phyloP scores from a whole-genome alignment of 2,888 invertebrate species.

The Acronicta alni region DNA sequence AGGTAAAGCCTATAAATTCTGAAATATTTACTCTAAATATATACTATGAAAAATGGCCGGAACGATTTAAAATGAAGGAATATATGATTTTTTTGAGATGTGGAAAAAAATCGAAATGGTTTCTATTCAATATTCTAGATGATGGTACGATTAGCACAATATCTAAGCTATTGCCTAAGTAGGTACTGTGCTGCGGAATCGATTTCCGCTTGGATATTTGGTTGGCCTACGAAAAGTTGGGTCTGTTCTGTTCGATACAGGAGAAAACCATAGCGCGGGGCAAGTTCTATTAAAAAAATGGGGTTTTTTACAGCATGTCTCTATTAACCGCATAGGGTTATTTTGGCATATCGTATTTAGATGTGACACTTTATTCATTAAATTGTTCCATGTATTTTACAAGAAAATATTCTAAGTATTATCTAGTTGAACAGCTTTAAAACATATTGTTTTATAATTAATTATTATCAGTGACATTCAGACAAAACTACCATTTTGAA shows the following conservation, averaged over 20 bases:
- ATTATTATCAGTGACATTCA: conserved; percentile 54
- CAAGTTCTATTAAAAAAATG: too few species aligned
- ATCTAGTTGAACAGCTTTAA: conserved; percentile 46
- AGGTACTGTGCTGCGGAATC: not conserved
- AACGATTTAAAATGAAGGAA: conserved; percentile 78
- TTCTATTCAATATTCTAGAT: too few species aligned
- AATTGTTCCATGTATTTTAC: conserved; percentile 19
- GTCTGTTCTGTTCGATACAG: too few species aligned
- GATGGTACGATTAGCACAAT: too few species aligned
- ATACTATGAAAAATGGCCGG: conserved; percentile 88
- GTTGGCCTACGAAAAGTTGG: too few species aligned
- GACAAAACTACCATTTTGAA: conserved; percentile 54
- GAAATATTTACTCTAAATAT: conserved; percentile 69
- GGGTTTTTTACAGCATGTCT: not conserved
- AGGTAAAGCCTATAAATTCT: not conserved
- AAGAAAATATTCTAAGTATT: conserved; percentile 34
- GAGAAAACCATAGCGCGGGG: too few species aligned
- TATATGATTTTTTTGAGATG: too few species aligned
- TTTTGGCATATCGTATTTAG: conserved; percentile 27
- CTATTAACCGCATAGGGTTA: not conserved
- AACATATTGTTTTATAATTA: conserved; percentile 42
- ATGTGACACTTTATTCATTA: conserved; percentile 17
- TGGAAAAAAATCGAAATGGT: too few species aligned
- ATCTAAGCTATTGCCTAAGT: too few species aligned
- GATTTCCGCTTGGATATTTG: not conserved